These are phyloP conservation scores for Timandra comae DNA, from an alignment of 2,888 invertebrate genomes.

Conservation along the genomic window DNA sequence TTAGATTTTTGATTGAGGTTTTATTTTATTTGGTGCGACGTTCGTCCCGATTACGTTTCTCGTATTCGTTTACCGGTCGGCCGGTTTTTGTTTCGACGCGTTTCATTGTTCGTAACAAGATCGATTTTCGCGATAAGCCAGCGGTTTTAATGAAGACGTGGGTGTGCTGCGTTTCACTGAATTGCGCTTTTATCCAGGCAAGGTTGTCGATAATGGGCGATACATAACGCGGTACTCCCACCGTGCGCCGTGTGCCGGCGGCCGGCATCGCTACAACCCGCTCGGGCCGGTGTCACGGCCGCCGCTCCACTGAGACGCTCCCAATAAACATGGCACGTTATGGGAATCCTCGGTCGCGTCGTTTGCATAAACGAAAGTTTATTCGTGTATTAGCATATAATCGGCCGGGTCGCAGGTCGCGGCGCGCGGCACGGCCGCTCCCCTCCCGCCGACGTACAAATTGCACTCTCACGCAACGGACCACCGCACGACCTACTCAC, in stretches of 20 bases:
- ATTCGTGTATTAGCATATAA: constrained; percentile 59
- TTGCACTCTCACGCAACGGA: constrained; percentile 53
- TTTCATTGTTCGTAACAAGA: constrained; percentile 73
- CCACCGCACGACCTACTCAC: constrained; percentile 24
- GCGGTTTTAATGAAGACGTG: constrained; percentile 69
- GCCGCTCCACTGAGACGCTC: constrained; percentile 9
- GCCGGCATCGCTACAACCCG: no score
- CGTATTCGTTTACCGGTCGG: constrained; percentile 67
- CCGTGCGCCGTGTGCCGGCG: constrained; percentile 1
- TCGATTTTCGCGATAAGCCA: constrained; percentile 66
- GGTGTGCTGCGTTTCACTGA: constrained; percentile 47
- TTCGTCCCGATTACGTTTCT: constrained; percentile 68
- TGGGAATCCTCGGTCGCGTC: constrained; percentile 24
- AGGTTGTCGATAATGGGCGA: constrained; percentile 19
- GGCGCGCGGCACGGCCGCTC: constrained; percentile 40
- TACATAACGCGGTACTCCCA: constrained; percentile 5
- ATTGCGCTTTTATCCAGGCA: constrained; percentile 31
- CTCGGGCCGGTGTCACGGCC: constrained; percentile 1
- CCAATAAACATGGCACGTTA: constrained; percentile 19
- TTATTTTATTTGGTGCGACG: constrained; percentile 69
- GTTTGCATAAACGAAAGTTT: constrained; percentile 42
- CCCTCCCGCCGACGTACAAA: constrained; percentile 45
- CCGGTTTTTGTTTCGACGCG: constrained; percentile 68
- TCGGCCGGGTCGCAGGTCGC: constrained; percentile 35
- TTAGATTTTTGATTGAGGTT: constrained; percentile 74